These are phyloP conservation scores for Drosophila borealis DNA, from an alignment of 2,888 invertebrate genomes.

Conservation along the genomic window DNA sequence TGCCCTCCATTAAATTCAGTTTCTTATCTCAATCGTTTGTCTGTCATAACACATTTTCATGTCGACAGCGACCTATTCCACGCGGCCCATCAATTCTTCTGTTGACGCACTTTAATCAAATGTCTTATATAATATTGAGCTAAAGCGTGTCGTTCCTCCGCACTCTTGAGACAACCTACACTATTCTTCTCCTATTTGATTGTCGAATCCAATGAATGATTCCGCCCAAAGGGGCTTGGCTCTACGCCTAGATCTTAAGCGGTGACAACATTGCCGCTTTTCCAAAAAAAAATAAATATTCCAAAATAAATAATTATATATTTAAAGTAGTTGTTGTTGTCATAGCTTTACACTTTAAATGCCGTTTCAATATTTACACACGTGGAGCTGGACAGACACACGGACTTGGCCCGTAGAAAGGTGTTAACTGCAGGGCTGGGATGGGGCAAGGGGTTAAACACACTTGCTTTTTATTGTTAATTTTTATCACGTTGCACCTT, in stretches of 20 bases:
- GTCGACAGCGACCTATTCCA: background rate
- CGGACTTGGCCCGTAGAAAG: conserved; percentile 46
- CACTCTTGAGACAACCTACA: conserved; percentile 20
- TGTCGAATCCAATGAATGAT: conserved; percentile 5
- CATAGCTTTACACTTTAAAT: conserved; percentile 44
- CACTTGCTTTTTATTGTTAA: conserved; percentile 2
- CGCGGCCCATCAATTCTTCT: conserved; percentile 14
- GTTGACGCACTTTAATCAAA: conserved; percentile 20
- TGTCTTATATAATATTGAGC: conserved; percentile 33
- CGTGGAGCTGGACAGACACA: conserved; percentile 7
- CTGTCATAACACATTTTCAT: conserved; percentile 1
- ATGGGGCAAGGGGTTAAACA: background rate
- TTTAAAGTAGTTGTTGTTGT: conserved; percentile 6
- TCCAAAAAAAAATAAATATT: conserved; percentile 5
- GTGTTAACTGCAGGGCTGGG: conserved; percentile 44
- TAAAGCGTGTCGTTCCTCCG: conserved; percentile 9
- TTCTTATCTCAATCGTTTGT: conserved; percentile 36
- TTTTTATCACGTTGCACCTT: conserved; percentile 38
- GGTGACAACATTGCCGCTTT: conserved; percentile 1
- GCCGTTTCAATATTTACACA: conserved; percentile 60
- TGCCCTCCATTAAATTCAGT: conserved; percentile 9
- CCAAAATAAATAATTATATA: background rate
- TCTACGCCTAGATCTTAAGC: background rate
- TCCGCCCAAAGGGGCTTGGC: conserved; percentile 45
- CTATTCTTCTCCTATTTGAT: conserved; percentile 6